Evolutionary conservation across 2,113 vertebrate species (phyloP).

Genomic region (Dromaius novaehollandiae): DNA sequence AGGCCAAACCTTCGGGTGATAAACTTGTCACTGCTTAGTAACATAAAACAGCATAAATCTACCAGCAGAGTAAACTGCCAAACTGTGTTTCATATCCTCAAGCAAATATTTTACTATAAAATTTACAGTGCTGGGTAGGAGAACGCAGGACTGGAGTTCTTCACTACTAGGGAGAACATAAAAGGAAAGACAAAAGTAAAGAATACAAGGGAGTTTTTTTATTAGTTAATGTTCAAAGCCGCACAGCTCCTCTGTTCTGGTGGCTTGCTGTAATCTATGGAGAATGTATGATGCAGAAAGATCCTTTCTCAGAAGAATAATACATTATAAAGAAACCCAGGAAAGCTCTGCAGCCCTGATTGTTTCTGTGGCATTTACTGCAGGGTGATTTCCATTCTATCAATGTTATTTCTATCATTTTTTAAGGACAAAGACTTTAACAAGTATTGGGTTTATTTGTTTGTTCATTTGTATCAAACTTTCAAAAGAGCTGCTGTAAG

Average conservation of each 20-base stretch:
- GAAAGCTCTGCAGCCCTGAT: not conserved
- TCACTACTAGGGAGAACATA: not conserved
- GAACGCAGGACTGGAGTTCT: not conserved
- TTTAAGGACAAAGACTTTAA: not conserved
- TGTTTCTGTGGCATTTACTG: not conserved
- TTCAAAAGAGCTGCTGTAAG: not conserved
- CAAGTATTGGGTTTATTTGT: not conserved
- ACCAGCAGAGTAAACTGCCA: not conserved
- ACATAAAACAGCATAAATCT: not conserved
- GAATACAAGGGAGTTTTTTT: not conserved
- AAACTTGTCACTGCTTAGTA: not conserved
- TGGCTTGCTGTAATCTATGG: fast-evolving
- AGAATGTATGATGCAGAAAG: not conserved
- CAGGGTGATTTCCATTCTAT: not conserved
- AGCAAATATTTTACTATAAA: not conserved
- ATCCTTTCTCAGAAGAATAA: not conserved
- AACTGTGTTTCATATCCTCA: not conserved
- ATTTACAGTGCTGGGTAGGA: not conserved
- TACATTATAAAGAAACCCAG: not conserved
- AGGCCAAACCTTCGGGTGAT: not conserved
- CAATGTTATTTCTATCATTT: not conserved
- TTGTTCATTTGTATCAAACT: not conserved
- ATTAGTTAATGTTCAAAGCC: not conserved
- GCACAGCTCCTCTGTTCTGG: not conserved
- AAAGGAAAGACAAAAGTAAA: not conserved